Conservation (phyloP, 2,113 vertebrate species). For the Calcarius ornatus region DNA sequence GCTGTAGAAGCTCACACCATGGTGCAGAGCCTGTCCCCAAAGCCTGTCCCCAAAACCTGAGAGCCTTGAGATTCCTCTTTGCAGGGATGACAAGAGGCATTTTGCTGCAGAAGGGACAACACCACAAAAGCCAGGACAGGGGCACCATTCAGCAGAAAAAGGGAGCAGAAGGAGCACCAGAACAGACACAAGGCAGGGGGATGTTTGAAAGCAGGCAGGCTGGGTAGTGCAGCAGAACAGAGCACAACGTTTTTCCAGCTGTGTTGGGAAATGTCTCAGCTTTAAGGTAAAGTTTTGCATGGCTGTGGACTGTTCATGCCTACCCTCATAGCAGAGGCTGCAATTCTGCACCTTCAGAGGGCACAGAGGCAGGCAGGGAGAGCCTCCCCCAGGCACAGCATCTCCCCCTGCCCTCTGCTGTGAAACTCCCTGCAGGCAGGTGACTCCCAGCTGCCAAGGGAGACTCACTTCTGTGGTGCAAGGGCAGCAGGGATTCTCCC, state of each 20-base stretch:
- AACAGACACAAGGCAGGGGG: background rate
- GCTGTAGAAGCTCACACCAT: background rate
- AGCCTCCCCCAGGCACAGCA: background rate
- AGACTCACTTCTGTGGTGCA: background rate
- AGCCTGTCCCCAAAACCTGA: background rate
- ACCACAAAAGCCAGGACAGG: background rate
- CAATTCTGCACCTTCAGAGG: background rate
- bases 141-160: background rate
- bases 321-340: background rate
- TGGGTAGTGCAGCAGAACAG: background rate
- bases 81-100: background rate
- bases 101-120: background rate
- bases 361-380: background rate
- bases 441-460: background rate
- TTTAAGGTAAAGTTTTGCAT: background rate
- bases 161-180: background rate
- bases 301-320: background rate
- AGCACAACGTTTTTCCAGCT: background rate
- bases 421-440: background rate
- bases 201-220: background rate
- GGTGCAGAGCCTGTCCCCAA: background rate
- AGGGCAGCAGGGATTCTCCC: conserved; percentile 34
- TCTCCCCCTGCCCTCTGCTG: background rate
- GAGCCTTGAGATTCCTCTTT: background rate
- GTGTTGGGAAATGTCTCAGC: background rate